Conservation (phyloP, 2,888 invertebrate genomes). For the Macrosiphum euphorbiae region DNA sequence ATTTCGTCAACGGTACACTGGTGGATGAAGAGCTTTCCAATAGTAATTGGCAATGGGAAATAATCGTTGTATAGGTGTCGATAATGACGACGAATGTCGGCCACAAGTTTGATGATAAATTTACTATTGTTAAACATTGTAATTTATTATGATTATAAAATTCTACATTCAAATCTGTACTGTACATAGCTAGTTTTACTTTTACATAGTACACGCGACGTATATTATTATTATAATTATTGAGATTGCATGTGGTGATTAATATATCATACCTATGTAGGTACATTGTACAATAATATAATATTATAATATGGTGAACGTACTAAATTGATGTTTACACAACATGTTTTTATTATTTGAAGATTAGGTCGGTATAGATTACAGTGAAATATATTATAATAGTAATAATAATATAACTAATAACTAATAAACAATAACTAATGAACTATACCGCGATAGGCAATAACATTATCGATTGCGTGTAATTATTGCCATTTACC, state of each 20-base stretch:
- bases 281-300: neutral
- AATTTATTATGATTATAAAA: neutral
- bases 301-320: neutral
- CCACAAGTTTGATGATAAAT: constrained; percentile 20
- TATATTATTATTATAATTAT: neutral
- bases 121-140: neutral
- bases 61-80: neutral
- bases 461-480: neutral
- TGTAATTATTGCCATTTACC: constrained; percentile 5
- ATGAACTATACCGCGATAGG: neutral
- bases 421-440: constrained; percentile 13
- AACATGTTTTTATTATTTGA: neutral
- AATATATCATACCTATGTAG: neutral
- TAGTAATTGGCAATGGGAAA: constrained; percentile 20
- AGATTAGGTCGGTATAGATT: neutral
- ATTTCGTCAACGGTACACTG: constrained; percentile 33
- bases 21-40: neutral
- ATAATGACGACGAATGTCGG: too few species aligned
- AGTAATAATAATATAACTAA: neutral
- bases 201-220: neutral
- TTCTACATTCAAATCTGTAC: neutral
- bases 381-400: neutral
- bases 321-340: neutral
- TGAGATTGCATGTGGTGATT: neutral
- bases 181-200: neutral